These are phyloP conservation scores for Merops nubicus DNA, from an alignment of 2,113 vertebrate genomes.

Conservation along the genomic window DNA sequence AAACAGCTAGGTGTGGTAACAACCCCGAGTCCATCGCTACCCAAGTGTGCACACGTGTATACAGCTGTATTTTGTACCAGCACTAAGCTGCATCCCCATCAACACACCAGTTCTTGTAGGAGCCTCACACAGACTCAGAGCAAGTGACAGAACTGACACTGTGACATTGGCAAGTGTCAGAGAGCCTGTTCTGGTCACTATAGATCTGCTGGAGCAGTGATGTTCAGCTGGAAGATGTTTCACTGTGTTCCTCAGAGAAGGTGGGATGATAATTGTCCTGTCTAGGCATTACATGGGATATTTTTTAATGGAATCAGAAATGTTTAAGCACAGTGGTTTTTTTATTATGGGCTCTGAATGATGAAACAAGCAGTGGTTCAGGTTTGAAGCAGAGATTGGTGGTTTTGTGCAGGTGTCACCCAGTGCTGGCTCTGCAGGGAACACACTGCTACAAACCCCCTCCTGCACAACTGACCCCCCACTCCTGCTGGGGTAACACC, in stretches of 20 bases:
- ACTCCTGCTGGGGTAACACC: accelerated
- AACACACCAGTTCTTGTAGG: accelerated
- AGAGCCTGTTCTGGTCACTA: accelerated
- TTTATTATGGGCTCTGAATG: not conserved
- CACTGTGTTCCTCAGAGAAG: accelerated
- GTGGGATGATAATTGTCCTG: accelerated
- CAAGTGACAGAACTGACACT: not conserved
- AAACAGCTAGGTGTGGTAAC: not conserved
- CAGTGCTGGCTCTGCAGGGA: not conserved
- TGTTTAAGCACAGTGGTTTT: accelerated
- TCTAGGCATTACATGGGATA: accelerated
- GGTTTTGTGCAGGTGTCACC: not conserved
- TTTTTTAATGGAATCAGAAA: not conserved
- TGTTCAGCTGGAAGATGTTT: not conserved
- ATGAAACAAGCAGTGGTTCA: not conserved
- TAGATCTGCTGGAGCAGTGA: not conserved
- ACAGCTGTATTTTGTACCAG: accelerated
- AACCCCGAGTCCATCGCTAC: not conserved
- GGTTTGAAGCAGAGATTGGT: not conserved
- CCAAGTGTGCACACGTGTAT: not conserved
- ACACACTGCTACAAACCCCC: not conserved
- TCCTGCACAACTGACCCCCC: accelerated
- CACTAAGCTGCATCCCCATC: not conserved
- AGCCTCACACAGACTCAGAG: not conserved
- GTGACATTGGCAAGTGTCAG: not conserved